Conservation (phyloP, 1,140 invertebrate genomes). For the Caenorhabditis tropicalis region DNA sequence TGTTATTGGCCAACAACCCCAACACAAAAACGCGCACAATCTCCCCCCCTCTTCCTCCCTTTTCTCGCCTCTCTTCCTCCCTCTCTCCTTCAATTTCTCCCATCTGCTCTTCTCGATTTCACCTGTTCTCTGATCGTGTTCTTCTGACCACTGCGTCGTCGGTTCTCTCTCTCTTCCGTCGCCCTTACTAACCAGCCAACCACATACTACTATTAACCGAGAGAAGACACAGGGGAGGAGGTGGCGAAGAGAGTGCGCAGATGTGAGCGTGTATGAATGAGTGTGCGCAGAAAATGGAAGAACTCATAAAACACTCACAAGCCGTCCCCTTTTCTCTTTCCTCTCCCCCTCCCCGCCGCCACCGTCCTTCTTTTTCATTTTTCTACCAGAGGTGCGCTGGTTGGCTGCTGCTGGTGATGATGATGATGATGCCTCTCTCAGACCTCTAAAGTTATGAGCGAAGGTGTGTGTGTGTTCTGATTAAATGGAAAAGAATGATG, state of each 20-base stretch:
- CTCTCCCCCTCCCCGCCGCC: background rate
- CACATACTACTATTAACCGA: conserved; percentile 24
- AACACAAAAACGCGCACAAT: conserved; percentile 33
- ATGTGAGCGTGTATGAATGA: background rate
- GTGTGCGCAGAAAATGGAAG: background rate
- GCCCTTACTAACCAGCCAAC: background rate
- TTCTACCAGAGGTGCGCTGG: conserved; percentile 9
- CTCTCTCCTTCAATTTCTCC: background rate
- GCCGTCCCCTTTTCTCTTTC: background rate
- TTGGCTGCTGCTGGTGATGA: background rate
- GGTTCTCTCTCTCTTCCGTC: background rate
- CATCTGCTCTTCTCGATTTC: conserved; percentile 40
- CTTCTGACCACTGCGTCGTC: conserved; percentile 23
- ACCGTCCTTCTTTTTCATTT: background rate
- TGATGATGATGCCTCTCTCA: background rate
- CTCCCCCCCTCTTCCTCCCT: background rate
- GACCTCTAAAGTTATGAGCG: background rate
- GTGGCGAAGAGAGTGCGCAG: background rate
- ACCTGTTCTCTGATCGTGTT: conserved; percentile 29
- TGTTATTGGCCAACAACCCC: conserved; percentile 23
- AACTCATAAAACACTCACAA: conserved; percentile 36
- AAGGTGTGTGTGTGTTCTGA: background rate
- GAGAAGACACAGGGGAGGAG: background rate
- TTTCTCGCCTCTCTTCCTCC: background rate
- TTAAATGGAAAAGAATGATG: background rate